Evolutionary conservation across 2,888 invertebrate species (phyloP).

Genomic region (Zele albiditarsus): DNA sequence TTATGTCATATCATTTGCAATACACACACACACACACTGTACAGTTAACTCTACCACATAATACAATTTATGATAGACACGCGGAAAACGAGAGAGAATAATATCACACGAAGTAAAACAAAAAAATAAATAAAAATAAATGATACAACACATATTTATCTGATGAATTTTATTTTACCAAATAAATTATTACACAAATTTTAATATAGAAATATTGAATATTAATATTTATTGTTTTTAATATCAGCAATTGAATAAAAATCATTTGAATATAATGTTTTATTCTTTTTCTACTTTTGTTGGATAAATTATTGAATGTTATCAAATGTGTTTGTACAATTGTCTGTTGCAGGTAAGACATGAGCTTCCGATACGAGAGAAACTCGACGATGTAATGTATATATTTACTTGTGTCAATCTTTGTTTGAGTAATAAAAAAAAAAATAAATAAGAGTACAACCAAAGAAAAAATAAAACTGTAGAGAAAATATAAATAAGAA

Average conservation of each 20-base stretch:
- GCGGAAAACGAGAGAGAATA: constrained; percentile 46
- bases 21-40: constrained; percentile 19
- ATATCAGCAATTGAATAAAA: no score
- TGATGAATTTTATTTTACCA: not conserved
- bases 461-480: not conserved
- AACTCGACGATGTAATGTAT: constrained; percentile 1
- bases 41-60: constrained; percentile 51
- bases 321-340: not conserved
- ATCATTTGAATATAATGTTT: not conserved
- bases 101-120: constrained; percentile 28
- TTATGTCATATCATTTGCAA: constrained; percentile 18
- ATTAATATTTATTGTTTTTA: not conserved
- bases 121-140: constrained; percentile 19
- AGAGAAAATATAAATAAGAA: not conserved
- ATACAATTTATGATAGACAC: constrained; percentile 55
- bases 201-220: not conserved
- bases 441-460: no score
- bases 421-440: not conserved
- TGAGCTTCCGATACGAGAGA: constrained; percentile 6
- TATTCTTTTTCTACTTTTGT: not conserved
- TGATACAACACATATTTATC: not conserved
- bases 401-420: constrained; percentile 2
- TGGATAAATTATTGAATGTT: not conserved
- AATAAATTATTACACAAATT: not conserved
- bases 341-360: constrained; percentile 42